Evolutionary conservation across 1,140 invertebrate genomes (phyloP).

Genomic region (Ruditapes philippinarum): DNA sequence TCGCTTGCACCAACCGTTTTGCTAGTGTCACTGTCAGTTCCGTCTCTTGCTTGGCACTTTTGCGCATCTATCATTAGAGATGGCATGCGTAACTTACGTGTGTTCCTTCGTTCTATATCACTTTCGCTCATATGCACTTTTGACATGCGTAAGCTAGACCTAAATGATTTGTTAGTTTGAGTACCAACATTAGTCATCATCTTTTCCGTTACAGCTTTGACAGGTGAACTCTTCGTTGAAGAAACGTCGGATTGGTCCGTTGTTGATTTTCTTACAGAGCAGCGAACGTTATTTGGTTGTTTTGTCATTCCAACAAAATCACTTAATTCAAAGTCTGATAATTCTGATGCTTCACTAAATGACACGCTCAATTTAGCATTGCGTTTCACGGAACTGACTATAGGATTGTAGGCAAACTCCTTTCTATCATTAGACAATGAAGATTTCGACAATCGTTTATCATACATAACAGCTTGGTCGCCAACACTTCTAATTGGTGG

Average conservation of each 20-base stretch:
- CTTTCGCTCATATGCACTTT: conserved; percentile 5
- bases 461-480: neutral
- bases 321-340: neutral
- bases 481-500: neutral
- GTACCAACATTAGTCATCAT: conserved; percentile 1
- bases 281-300: neutral
- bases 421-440: no score
- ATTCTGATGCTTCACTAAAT: neutral
- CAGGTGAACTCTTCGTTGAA: neutral
- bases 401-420: no score
- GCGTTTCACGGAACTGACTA: neutral
- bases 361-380: neutral
- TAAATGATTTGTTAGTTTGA: conserved; percentile 52
- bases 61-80: neutral
- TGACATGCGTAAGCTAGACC: neutral
- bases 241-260: neutral
- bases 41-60: neutral
- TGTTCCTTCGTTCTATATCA: neutral
- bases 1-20: no score
- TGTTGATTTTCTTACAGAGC: neutral
- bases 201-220: neutral
- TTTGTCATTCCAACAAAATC: neutral
- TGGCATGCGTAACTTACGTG: neutral
- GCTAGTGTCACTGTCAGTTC: no score
- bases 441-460: no score